A percentile compares a stretch with the other conserved stretches of the same genome.
phyloP scores from a whole-genome alignment of 2,888 invertebrate genomes.

The Allygus modestus region DNA sequence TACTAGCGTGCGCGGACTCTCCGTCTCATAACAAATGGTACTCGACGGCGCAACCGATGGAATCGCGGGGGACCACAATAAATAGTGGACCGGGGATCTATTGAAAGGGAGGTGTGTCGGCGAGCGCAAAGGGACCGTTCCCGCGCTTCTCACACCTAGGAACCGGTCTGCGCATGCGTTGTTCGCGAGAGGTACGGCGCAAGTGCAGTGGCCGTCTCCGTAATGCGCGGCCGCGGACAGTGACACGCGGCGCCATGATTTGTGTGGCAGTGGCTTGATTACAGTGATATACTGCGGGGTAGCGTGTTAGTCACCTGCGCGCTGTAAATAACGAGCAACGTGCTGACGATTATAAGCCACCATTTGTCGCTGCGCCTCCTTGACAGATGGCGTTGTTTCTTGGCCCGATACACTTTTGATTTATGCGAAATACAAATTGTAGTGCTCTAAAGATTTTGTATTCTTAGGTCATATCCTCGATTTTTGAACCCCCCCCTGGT shows the following conservation, averaged over 20 bases:
- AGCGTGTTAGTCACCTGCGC: neutral
- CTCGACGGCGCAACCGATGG: slow-evolving; percentile 37
- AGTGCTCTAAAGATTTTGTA: no score
- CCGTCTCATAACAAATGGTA: slow-evolving; percentile 33
- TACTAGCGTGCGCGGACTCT: neutral
- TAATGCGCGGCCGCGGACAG: neutral
- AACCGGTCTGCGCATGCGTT: slow-evolving; percentile 42
- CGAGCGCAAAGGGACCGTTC: slow-evolving; percentile 24
- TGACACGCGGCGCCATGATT: slow-evolving; percentile 9
- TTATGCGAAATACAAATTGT: no score
- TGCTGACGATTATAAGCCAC: neutral
- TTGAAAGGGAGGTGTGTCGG: slow-evolving; percentile 58
- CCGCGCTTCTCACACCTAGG: slow-evolving; percentile 47
- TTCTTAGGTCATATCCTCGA: no score
- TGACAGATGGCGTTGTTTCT: neutral
- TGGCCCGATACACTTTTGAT: no score
- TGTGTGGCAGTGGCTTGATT: slow-evolving; percentile 2
- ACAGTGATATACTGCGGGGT: slow-evolving; percentile 26
- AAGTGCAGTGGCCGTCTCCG: neutral
- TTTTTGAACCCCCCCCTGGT: no score
- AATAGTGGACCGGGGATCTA: slow-evolving; percentile 50
- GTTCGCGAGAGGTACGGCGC: no score
- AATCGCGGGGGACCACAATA: slow-evolving; percentile 47
- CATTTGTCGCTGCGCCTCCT: neutral
- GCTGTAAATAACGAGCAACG: slow-evolving; percentile 13